These are phyloP conservation scores for Morone chrysops DNA, from an alignment of 2,113 vertebrate species.

Conservation along the genomic window DNA sequence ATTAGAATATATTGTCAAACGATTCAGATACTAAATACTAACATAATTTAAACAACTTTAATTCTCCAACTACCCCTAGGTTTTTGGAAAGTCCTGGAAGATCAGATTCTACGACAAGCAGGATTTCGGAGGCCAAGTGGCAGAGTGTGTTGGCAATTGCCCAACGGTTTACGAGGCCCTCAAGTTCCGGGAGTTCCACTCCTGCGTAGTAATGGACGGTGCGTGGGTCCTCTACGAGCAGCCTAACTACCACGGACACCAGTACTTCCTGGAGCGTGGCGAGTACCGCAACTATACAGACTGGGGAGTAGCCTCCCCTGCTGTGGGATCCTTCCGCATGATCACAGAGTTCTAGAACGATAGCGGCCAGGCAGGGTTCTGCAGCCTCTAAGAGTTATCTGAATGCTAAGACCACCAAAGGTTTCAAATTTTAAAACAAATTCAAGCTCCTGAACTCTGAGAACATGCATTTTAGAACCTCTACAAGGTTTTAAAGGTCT, in stretches of 20 bases:
- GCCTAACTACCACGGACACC: conserved; percentile 70
- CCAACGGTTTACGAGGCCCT: conserved; percentile 66
- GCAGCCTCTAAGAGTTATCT: background rate
- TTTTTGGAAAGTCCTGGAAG: conserved; percentile 70
- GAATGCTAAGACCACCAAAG: background rate
- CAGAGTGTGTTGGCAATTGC: conserved; percentile 71
- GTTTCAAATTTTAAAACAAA: background rate
- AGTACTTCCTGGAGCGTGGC: conserved; percentile 80
- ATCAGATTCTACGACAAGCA: conserved; percentile 69
- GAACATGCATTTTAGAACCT: background rate
- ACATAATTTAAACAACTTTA: background rate
- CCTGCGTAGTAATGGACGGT: conserved; percentile 72
- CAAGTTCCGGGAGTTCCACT: conserved; percentile 69
- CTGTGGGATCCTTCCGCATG: conserved; percentile 73
- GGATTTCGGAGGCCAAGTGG: conserved; percentile 66
- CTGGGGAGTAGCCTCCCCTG: conserved; percentile 73
- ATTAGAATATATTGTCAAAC: background rate
- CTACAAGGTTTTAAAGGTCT: background rate
- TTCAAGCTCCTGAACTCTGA: background rate
- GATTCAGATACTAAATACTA: background rate
- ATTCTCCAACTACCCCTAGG: conserved; percentile 39
- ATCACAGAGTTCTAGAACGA: conserved; percentile 70
- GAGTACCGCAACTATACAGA: conserved; percentile 75
- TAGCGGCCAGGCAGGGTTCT: background rate
- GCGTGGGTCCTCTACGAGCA: conserved; percentile 76